These are phyloP conservation scores for Catharus bicknelli DNA, from an alignment of 2,113 vertebrate genomes.

Conservation along the genomic window DNA sequence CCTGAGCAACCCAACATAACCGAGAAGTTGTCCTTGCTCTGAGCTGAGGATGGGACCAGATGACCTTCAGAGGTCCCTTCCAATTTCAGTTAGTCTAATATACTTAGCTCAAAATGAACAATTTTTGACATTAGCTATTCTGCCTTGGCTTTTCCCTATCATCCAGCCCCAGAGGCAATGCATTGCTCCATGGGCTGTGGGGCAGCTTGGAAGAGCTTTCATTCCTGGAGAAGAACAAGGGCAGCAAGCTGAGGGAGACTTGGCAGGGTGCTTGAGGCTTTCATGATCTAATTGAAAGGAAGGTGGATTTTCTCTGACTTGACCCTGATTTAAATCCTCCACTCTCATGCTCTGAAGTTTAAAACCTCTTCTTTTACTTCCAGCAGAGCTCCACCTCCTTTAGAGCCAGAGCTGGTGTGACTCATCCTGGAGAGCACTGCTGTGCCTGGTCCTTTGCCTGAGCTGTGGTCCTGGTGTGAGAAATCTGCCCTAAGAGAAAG, in stretches of 20 bases:
- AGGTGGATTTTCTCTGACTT: conserved; percentile 11
- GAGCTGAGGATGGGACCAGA: background rate
- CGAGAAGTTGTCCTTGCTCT: background rate
- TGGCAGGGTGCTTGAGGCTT: background rate
- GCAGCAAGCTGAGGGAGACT: background rate
- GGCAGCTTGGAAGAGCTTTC: background rate
- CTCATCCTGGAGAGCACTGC: background rate
- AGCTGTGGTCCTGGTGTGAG: background rate
- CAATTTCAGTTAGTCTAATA: background rate
- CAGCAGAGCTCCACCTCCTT: background rate
- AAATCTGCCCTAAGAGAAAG: background rate
- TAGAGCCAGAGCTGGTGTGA: background rate
- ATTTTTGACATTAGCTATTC: background rate
- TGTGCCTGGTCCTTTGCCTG: background rate
- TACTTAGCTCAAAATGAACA: background rate
- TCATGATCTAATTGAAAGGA: conserved; percentile 20
- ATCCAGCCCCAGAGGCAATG: background rate
- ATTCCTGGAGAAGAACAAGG: background rate
- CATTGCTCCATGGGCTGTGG: background rate
- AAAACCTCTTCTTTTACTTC: background rate
- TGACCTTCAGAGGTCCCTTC: background rate
- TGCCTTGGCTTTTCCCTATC: background rate
- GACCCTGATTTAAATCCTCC: background rate
- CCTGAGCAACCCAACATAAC: background rate
- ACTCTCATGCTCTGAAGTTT: background rate